Percentiles rank a stretch among this genome's conserved stretches.
Evolutionary conservation across 1,140 invertebrate species (phyloP).

Genomic region (Drosophila athabasca): DNA sequence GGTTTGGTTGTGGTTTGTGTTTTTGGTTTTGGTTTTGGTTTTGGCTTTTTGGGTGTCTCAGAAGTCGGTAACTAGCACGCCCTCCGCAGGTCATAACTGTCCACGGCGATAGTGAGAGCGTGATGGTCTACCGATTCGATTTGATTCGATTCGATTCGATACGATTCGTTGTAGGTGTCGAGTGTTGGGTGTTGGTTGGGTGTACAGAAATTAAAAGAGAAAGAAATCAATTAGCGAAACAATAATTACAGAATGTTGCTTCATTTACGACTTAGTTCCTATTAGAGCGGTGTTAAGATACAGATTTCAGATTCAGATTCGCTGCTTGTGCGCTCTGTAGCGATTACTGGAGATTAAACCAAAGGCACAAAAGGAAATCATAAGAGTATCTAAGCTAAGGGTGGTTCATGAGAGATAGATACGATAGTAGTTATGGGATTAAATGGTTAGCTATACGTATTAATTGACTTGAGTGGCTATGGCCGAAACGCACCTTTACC

Average conservation of each 20-base stretch:
- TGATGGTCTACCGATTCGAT: conserved; percentile 74
- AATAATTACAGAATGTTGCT: conserved; percentile 55
- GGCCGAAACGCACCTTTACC: conserved; percentile 74
- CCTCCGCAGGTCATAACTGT: conserved; percentile 79
- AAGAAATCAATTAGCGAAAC: conserved; percentile 80
- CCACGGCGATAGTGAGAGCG: conserved; percentile 82
- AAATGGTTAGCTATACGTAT: conserved; percentile 12
- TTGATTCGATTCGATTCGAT: conserved; percentile 28
- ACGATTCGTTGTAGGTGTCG: conserved; percentile 28
- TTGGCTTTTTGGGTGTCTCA: conserved; percentile 37
- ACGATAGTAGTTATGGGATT: conserved; percentile 21
- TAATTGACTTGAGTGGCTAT: conserved; percentile 24
- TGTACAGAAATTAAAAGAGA: conserved; percentile 79
- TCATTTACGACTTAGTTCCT: conserved; percentile 55
- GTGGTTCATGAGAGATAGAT: conserved; percentile 39
- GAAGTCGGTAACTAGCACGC: conserved; percentile 81
- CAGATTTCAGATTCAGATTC: conserved; percentile 12
- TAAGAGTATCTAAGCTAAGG: conserved; percentile 29
- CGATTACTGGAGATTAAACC: conserved; percentile 9
- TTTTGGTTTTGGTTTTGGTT: background rate
- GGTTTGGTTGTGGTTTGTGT: conserved; percentile 1
- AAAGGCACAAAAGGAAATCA: conserved; percentile 20
- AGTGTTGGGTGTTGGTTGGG: conserved; percentile 36
- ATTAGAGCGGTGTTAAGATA: conserved; percentile 38
- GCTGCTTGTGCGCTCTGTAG: too few relatives aligned